phyloP scores from a whole-genome alignment of 2,888 invertebrate species.

The Pyrgus malvae region DNA sequence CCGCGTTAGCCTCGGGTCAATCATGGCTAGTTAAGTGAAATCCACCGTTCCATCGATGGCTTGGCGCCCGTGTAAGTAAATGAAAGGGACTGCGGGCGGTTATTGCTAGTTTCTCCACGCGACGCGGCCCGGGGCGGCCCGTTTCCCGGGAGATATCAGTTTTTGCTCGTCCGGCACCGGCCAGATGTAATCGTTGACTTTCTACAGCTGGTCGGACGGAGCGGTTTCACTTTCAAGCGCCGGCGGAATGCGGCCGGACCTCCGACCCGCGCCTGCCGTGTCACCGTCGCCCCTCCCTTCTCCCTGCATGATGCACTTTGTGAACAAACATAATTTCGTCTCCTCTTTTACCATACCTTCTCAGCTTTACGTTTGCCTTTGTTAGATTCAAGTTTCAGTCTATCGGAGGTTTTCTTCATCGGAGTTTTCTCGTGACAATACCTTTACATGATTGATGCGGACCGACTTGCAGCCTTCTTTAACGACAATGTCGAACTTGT shows the following conservation, averaged over 20 bases:
- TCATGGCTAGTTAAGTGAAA: conserved; percentile 57
- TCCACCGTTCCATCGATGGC: conserved; percentile 49
- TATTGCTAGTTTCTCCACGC: conserved; percentile 63
- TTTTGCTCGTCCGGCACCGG: conserved; percentile 57
- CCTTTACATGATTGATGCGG: too few relatives aligned
- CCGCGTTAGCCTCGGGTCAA: conserved; percentile 22
- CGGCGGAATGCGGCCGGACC: conserved; percentile 78
- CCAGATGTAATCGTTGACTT: conserved; percentile 71
- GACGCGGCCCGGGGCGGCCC: conserved; percentile 60
- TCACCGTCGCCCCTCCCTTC: conserved; percentile 41
- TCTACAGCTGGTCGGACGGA: conserved; percentile 71
- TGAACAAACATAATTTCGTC: background rate
- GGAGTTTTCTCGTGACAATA: too few relatives aligned
- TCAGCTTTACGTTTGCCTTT: too few relatives aligned
- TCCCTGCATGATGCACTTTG: conserved; percentile 18
- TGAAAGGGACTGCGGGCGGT: conserved; percentile 62
- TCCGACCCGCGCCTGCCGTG: conserved; percentile 65
- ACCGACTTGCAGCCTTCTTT: background rate
- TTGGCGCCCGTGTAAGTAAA: conserved; percentile 50
- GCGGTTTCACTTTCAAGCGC: conserved; percentile 79
- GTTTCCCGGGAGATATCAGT: conserved; percentile 74
- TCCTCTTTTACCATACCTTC: background rate
- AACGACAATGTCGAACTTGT: conserved; percentile 35
- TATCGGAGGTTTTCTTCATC: too few relatives aligned
- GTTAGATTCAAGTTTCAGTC: too few relatives aligned